phyloP scores from a whole-genome alignment of 2,888 invertebrate genomes.

The Aelia acuminata region DNA sequence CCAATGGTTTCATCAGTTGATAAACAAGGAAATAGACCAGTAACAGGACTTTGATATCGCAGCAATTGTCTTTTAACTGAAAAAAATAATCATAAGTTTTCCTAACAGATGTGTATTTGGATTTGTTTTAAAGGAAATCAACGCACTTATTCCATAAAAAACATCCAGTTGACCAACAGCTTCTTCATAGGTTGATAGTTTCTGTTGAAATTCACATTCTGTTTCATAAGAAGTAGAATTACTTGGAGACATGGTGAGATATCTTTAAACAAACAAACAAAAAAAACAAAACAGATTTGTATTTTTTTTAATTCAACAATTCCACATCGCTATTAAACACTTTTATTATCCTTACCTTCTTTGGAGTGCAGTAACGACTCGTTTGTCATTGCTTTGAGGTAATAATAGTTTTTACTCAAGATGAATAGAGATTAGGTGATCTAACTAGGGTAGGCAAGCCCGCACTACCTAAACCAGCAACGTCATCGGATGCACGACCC shows the following conservation, averaged over 20 bases:
- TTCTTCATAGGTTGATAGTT: constrained; percentile 89
- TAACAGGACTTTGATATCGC: constrained; percentile 92
- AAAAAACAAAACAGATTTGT: not conserved
- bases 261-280: not conserved
- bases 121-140: not conserved
- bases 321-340: not conserved
- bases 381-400: too few species aligned
- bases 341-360: not conserved
- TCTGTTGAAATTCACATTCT: constrained; percentile 67
- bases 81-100: constrained; percentile 62
- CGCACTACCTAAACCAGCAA: too few species aligned
- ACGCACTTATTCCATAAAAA: constrained; percentile 91
- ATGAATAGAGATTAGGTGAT: too few species aligned
- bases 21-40: constrained; percentile 91
- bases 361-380: not conserved
- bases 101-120: not conserved
- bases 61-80: constrained; percentile 91
- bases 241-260: constrained; percentile 34
- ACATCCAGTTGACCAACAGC: constrained; percentile 91
- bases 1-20: constrained; percentile 85
- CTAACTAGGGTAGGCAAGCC: too few species aligned
- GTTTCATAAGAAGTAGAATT: not conserved
- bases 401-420: too few species aligned
- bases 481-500: too few species aligned
- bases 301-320: not conserved